Conservation (phyloP, 2,113 vertebrate species). For the Gallinago undulata region DNA sequence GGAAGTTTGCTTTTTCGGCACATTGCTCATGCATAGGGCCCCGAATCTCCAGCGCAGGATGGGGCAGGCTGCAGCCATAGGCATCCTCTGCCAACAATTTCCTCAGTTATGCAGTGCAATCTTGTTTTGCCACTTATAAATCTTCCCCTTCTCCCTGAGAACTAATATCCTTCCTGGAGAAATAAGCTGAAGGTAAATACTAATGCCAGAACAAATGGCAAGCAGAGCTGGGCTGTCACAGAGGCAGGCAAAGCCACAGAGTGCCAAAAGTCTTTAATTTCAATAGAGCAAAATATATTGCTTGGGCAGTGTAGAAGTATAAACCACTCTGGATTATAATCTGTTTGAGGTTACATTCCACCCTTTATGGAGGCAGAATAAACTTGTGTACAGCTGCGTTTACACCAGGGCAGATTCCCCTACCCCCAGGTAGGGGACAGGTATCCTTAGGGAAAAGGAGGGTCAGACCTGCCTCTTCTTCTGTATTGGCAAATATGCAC, state of each 20-base stretch:
- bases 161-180: neutral
- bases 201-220: neutral
- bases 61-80: neutral
- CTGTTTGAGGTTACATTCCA: neutral
- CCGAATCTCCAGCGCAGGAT: neutral
- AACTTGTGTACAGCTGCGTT: neutral
- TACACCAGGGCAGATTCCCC: neutral
- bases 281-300: neutral
- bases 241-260: neutral
- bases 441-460: neutral
- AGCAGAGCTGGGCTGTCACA: neutral
- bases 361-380: neutral
- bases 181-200: neutral
- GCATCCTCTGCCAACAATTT: neutral
- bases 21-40: neutral
- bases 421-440: neutral
- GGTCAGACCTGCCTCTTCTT: neutral
- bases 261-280: constrained; percentile 1
- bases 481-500: neutral
- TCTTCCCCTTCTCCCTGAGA: neutral
- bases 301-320: neutral
- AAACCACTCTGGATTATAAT: neutral
- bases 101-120: neutral
- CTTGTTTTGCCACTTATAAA: neutral
- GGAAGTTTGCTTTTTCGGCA: neutral